Percentiles rank a stretch among this genome's conserved stretches.
Conservation (phyloP, 2,113 vertebrate species). For the Cyanoderma ruficeps region DNA sequence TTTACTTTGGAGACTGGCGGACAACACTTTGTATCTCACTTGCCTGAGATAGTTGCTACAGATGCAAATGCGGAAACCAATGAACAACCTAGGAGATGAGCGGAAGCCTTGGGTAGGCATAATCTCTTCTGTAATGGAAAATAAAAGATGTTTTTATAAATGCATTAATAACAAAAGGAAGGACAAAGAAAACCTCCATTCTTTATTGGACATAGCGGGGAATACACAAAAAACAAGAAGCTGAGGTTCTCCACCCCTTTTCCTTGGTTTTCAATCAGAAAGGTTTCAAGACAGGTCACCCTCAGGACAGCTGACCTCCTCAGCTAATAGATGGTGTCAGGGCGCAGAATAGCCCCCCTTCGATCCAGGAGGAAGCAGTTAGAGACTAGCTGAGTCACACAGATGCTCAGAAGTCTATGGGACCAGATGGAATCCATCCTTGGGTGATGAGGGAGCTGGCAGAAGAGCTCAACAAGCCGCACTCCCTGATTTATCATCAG, state of each 20-base stretch:
- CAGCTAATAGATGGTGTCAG: background rate
- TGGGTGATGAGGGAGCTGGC: background rate
- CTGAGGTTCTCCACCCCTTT: background rate
- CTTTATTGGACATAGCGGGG: accelerated
- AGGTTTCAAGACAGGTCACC: background rate
- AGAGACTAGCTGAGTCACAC: background rate
- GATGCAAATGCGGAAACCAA: background rate
- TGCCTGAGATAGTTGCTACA: background rate
- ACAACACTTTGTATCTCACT: background rate
- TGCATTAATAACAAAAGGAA: background rate
- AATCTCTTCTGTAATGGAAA: background rate
- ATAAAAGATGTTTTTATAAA: background rate
- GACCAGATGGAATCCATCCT: background rate
- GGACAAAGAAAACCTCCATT: background rate
- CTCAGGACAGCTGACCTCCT: background rate
- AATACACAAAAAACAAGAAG: background rate
- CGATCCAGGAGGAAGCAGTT: background rate
- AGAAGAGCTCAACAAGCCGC: accelerated
- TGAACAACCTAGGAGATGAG: background rate
- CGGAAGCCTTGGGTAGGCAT: background rate
- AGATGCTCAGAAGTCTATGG: background rate
- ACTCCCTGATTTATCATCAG: background rate
- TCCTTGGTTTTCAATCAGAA: background rate
- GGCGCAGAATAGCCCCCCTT: background rate
- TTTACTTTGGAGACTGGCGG: background rate